These are phyloP conservation scores for Gymnodraco acuticeps DNA, from an alignment of 2,797 vertebrate genomes.

Conservation along the genomic window DNA sequence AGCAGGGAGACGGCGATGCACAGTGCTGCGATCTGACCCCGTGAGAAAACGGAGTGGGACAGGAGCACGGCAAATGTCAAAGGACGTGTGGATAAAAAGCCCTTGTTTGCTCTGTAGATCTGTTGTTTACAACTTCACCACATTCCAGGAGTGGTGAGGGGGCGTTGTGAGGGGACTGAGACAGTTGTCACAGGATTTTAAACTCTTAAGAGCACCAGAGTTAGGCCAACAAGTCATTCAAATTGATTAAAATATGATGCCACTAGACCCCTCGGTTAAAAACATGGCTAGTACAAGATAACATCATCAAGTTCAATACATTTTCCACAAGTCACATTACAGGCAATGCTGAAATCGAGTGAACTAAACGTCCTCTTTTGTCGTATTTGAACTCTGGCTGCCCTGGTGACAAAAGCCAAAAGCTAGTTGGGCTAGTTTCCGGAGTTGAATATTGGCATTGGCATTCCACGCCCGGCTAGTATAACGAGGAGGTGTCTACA, in stretches of 20 bases:
- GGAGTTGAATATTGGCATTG: conserved; percentile 68
- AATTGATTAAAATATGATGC: neutral
- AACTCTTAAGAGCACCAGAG: neutral
- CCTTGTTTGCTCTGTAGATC: conserved; percentile 69
- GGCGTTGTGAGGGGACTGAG: conserved; percentile 14
- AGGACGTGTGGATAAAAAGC: conserved; percentile 65
- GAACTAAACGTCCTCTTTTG: neutral
- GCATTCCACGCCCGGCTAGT: conserved; percentile 66
- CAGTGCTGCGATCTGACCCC: conserved; percentile 69
- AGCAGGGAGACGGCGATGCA: conserved; percentile 44
- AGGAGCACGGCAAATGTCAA: conserved; percentile 69
- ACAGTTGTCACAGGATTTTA: neutral
- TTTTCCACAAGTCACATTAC: conserved; percentile 6
- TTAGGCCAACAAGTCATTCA: conserved; percentile 11
- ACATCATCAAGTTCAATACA: neutral
- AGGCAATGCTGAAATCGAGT: neutral
- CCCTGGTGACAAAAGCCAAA: conserved; percentile 54
- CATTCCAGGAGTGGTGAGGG: conserved; percentile 48
- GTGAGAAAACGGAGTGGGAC: conserved; percentile 69
- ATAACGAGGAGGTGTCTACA: conserved; percentile 65
- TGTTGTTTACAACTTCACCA: conserved; percentile 69
- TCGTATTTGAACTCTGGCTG: conserved; percentile 35
- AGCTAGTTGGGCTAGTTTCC: conserved; percentile 56
- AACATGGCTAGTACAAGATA: neutral
- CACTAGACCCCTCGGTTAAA: neutral